Percentiles rank a stretch among this genome's conserved stretches.
Evolutionary conservation across 2,888 invertebrate genomes (phyloP).

Genomic region (Caenorhabditis imperialis): DNA sequence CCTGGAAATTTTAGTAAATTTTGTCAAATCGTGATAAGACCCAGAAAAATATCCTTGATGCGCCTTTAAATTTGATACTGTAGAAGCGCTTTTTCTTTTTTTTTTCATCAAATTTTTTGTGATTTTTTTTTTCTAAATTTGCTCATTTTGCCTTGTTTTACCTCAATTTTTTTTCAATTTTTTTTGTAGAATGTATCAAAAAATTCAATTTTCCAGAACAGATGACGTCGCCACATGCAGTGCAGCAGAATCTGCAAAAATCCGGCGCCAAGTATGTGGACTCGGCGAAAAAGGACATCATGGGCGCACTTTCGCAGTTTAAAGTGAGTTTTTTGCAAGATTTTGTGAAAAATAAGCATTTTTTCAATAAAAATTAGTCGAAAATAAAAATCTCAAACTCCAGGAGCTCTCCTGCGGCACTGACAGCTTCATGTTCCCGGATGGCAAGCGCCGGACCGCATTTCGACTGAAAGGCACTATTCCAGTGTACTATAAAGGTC

Average conservation of each 20-base stretch:
- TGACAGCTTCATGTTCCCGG: conserved; percentile 72
- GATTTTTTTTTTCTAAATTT: no score
- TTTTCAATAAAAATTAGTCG: background rate
- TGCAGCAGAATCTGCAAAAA: conserved; percentile 43
- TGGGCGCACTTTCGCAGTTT: conserved; percentile 70
- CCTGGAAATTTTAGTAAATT: no score
- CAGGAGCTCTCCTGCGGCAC: conserved; percentile 66
- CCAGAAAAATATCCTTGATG: no score
- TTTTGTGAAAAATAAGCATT: background rate
- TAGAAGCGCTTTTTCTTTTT: no score
- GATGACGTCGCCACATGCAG: conserved; percentile 30
- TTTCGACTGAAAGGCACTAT: conserved; percentile 80
- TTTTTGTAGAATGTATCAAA: no score
- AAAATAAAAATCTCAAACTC: conserved; percentile 50
- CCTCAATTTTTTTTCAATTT: no score
- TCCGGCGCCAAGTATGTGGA: conserved; percentile 66
- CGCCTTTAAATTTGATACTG: no score
- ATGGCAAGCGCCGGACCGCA: conserved; percentile 79
- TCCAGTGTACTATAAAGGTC: conserved; percentile 81
- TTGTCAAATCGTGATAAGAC: no score
- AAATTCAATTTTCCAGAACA: background rate
- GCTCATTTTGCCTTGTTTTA: no score
- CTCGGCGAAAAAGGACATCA: conserved; percentile 71
- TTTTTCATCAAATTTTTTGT: no score
- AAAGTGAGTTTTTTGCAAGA: conserved; percentile 14